A percentile compares a stretch with the other conserved stretches of the same genome.
These are phyloP conservation scores for Chaenocephalus aceratus DNA, from an alignment of 2,113 vertebrate species.

Conservation along the genomic window DNA sequence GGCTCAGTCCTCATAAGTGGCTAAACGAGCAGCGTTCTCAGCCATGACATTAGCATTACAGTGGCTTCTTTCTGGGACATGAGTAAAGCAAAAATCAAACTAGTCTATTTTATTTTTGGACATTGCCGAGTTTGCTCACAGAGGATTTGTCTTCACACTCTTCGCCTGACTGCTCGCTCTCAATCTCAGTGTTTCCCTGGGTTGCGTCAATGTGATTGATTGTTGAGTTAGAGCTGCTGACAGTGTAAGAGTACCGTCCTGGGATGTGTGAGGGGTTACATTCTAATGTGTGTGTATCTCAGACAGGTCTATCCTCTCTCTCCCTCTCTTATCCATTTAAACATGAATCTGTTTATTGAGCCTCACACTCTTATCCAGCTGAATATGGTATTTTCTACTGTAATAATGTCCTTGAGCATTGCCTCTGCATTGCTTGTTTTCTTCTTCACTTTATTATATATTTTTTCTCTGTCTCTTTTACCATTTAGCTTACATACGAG, in stretches of 20 bases:
- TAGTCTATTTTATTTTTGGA: conserved; percentile 52
- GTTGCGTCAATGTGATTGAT: conserved; percentile 68
- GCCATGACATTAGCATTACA: conserved; percentile 61
- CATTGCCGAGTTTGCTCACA: conserved; percentile 41
- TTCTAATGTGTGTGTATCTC: conserved; percentile 59
- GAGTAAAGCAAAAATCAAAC: conserved; percentile 41
- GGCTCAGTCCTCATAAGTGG: conserved; percentile 49
- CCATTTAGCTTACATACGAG: conserved; percentile 53
- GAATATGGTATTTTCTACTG: conserved; percentile 26
- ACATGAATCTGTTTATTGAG: conserved; percentile 63
- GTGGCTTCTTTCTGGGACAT: conserved; percentile 54
- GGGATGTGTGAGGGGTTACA: conserved; percentile 67
- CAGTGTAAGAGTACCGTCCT: conserved; percentile 35
- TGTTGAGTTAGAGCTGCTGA: conserved; percentile 62
- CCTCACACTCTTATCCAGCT: conserved; percentile 41
- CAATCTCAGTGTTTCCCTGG: conserved; percentile 42
- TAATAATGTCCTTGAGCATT: conserved; percentile 49
- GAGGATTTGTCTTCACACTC: conserved; percentile 50
- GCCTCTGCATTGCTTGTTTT: conserved; percentile 56
- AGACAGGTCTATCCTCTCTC: conserved; percentile 51
- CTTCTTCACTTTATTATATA: not conserved
- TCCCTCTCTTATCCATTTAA: conserved; percentile 68
- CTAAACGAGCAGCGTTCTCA: conserved; percentile 28
- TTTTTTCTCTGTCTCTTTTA: conserved; percentile 2
- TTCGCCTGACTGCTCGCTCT: conserved; percentile 32